These are phyloP conservation scores for Spilosoma lubricipeda DNA, from an alignment of 2,888 invertebrate species.

Conservation along the genomic window DNA sequence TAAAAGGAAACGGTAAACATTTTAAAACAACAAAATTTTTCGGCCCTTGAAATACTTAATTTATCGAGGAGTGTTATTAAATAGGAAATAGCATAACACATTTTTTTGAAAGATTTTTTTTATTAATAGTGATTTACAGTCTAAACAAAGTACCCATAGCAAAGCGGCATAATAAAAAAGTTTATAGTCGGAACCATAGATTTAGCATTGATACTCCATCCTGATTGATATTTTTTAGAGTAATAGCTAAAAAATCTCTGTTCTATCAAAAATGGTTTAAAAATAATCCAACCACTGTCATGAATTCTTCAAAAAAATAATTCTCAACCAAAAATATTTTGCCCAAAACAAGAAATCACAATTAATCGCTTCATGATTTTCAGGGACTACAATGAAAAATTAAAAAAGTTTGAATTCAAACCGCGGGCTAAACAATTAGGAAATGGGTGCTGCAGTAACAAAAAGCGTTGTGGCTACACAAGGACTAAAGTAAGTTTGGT, in stretches of 20 bases:
- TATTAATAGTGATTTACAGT: not conserved
- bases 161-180: not conserved
- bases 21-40: too few species aligned
- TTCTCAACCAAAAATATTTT: not conserved
- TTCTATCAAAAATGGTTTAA: slow-evolving; percentile 2
- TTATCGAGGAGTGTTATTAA: not conserved
- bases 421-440: not conserved
- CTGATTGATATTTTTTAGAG: not conserved
- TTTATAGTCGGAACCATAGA: not conserved
- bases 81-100: not conserved
- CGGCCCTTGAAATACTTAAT: too few species aligned
- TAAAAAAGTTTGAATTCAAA: not conserved
- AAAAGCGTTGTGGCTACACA: slow-evolving; percentile 7
- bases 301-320: not conserved
- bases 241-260: not conserved
- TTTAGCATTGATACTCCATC: not conserved
- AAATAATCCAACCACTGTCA: not conserved
- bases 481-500: slow-evolving; percentile 23
- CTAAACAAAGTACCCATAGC: not conserved
- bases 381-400: not conserved
- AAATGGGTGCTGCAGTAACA: slow-evolving; percentile 21
- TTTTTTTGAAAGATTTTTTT: not conserved
- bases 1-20: too few species aligned
- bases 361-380: not conserved
- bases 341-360: not conserved